These are phyloP conservation scores for Tychaedon coryphoeus DNA, from an alignment of 2,113 vertebrate species.

Conservation along the genomic window DNA sequence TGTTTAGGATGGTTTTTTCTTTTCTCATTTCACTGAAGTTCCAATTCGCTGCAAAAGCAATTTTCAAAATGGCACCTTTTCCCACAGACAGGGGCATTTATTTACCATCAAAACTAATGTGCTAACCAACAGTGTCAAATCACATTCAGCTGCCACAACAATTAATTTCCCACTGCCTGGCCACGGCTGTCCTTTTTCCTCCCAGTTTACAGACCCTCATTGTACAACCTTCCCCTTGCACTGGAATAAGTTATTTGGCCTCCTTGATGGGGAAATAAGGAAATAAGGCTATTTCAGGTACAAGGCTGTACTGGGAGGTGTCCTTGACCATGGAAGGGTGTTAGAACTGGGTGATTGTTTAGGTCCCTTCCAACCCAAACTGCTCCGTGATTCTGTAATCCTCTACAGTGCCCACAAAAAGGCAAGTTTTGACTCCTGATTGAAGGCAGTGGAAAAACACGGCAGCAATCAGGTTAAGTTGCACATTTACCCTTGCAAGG, in stretches of 20 bases:
- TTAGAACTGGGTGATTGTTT: not conserved
- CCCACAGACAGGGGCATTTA: not conserved
- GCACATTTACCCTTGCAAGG: accelerated
- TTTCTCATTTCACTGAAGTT: not conserved
- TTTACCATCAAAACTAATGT: not conserved
- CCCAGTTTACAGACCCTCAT: not conserved
- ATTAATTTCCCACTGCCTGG: not conserved
- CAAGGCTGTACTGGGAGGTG: not conserved
- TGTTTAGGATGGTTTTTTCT: not conserved
- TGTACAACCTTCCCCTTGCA: not conserved
- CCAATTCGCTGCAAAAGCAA: not conserved
- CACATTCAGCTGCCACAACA: not conserved
- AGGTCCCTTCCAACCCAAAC: not conserved
- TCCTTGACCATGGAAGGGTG: not conserved
- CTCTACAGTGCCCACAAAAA: not conserved
- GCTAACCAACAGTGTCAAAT: not conserved
- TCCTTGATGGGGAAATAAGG: not conserved
- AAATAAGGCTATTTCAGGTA: not conserved
- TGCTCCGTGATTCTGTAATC: not conserved
- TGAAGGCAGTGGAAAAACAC: not conserved
- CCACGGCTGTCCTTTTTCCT: not conserved
- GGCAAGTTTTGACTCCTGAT: not conserved
- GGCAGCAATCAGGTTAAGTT: not conserved
- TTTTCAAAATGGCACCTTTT: constrained; percentile 35
- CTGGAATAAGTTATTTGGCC: not conserved